Evolutionary conservation across 2,888 invertebrate genomes (phyloP), one percentile per base, ranked within the genome.

Genomic region (Alentia gelatinosa): DNA sequence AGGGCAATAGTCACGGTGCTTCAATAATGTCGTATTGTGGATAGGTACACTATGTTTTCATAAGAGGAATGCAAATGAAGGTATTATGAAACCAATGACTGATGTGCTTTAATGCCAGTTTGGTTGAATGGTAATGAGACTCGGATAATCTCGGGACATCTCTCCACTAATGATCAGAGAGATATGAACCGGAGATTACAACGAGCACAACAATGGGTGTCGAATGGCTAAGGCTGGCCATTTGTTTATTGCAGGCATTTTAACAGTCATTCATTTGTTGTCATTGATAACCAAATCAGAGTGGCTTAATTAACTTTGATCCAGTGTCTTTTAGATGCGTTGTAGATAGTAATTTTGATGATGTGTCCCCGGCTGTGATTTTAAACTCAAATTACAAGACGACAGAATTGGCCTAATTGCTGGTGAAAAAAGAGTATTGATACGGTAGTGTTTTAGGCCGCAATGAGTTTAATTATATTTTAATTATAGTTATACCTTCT

Each of bases 291-390:
- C 15, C 79, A 35, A 79, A 39, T 79, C 79, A 79, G 37, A 0
- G 37, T 39, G 79, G 68, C 12, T 30, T 9, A 68, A 68, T 68
- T 26, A 26, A 30, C 79, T 79, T 79, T 79, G 35, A 79, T 79
- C 39, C 79, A 19, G 39, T 30, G 30, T 9, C 68, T 39, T 79
- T 79, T 79, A 37, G 39, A 79, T 79, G 79, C 35, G 79, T 79
- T 79, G 37, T 79, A 79, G 79, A 79, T 79, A 39, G 79, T 79
- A 79, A 79, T 79, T 79, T 79, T 79, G 79, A 79, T 79, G n/a
- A n/a, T n/a, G n/a, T n/a, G n/a, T n/a, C n/a, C n/a, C n/a, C 79
- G n/a, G 74, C 26, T 19, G 19, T 12, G 35, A 23, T 15, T 23
- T 35, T 19, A 39, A n/a, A 15, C n/a, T n/a, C n/a, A n/a, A n/a